Evolutionary conservation across 2,888 invertebrate genomes (phyloP).

Genomic region (Drosophila macrothrix): DNA sequence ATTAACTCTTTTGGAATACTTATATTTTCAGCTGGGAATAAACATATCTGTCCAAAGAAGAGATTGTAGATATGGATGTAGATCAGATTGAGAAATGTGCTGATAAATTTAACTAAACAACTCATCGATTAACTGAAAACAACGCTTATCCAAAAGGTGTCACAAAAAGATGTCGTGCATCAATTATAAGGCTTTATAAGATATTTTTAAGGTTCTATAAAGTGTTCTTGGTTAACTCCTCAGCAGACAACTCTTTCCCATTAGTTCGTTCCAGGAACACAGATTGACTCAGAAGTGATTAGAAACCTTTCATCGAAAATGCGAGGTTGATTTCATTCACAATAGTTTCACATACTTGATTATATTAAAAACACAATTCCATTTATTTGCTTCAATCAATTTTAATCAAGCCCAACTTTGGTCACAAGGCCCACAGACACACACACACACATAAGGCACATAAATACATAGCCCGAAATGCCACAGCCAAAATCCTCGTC

Average conservation of each 20-base stretch:
- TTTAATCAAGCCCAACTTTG: slow-evolving; percentile 71
- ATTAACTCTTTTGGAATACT: neutral
- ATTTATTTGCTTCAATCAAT: slow-evolving; percentile 80
- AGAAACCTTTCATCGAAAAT: slow-evolving; percentile 43
- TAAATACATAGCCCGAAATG: slow-evolving; percentile 34
- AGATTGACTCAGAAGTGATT: slow-evolving; percentile 43
- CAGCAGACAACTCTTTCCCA: neutral
- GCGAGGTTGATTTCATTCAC: slow-evolving; percentile 41
- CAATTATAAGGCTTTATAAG: neutral
- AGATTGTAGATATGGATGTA: neutral
- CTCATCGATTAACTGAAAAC: neutral
- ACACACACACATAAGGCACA: slow-evolving; percentile 15
- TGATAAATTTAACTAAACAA: neutral
- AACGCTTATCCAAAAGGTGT: neutral
- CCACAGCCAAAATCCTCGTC: slow-evolving; percentile 39
- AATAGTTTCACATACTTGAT: slow-evolving; percentile 37
- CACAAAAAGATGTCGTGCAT: no score
- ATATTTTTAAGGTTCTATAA: neutral
- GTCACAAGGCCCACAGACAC: slow-evolving; percentile 25
- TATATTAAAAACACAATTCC: slow-evolving; percentile 68
- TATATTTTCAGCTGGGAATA: neutral
- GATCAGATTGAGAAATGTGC: neutral
- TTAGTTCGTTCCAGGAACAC: neutral
- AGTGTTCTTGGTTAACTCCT: neutral
- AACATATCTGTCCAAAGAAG: neutral